Percentiles rank a stretch among this genome's conserved stretches.
Evolutionary conservation across 2,797 vertebrate species (phyloP).

Genomic region (Sciurus vulgaris): DNA sequence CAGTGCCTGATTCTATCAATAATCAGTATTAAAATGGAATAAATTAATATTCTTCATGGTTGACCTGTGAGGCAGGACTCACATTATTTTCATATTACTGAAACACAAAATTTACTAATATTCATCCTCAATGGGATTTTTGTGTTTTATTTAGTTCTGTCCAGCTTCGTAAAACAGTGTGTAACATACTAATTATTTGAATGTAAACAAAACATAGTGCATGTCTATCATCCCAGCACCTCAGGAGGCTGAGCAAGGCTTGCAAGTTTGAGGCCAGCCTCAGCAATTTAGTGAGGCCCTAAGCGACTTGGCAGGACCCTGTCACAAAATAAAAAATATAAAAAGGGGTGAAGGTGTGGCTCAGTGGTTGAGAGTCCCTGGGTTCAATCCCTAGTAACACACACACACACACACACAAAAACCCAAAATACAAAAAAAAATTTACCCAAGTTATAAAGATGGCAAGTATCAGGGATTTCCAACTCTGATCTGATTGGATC

Average conservation of each 20-base stretch:
- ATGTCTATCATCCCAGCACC: not conserved
- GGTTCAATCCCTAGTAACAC: too few species aligned
- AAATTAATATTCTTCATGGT: not conserved
- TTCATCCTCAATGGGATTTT: not conserved
- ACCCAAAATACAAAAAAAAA: not conserved
- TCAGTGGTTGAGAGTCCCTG: too few species aligned
- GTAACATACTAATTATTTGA: not conserved
- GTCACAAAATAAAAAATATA: too few species aligned
- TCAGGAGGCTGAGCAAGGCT: not conserved
- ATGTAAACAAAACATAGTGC: not conserved
- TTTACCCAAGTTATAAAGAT: not conserved
- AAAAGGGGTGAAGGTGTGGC: too few species aligned
- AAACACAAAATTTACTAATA: not conserved
- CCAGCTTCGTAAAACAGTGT: not conserved
- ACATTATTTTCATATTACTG: not conserved
- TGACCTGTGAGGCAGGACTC: not conserved
- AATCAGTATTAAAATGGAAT: not conserved
- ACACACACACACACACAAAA: too few species aligned
- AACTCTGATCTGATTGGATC: not conserved
- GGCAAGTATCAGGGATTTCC: not conserved
- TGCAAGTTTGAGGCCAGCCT: too few species aligned
- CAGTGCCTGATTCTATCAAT: not conserved
- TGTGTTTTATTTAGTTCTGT: not conserved
- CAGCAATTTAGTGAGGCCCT: too few species aligned
- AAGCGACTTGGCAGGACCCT: too few species aligned